A percentile compares a stretch with the other conserved stretches of the same genome.
Conservation (phyloP, 1,140 invertebrate genomes). For the Trachymyrmex septentrionalis region DNA sequence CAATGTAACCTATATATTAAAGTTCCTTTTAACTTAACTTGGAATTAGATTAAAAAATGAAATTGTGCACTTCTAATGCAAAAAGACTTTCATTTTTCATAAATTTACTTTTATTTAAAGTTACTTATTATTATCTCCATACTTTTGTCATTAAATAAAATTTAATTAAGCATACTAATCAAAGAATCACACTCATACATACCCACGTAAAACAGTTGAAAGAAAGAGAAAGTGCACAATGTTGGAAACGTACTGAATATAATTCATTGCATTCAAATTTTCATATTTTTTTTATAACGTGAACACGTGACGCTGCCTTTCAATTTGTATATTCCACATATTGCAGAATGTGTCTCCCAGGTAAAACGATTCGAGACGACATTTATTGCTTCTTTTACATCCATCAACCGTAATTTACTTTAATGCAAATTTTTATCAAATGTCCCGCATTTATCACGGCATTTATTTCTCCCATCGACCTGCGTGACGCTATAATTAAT, state of each 20-base stretch:
- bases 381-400: slow-evolving; percentile 8
- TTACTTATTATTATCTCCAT: background rate
- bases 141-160: background rate
- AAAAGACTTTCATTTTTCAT: background rate
- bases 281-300: background rate
- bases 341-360: background rate
- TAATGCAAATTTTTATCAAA: slow-evolving; percentile 44
- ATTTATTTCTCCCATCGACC: slow-evolving; percentile 35
- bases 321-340: background rate
- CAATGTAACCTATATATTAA: background rate
- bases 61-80: background rate
- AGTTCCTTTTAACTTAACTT: background rate
- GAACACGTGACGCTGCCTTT: background rate
- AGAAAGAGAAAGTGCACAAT: background rate
- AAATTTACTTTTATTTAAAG: background rate
- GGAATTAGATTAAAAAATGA: background rate
- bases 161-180: background rate
- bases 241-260: background rate
- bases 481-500: slow-evolving; percentile 45
- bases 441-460: background rate
- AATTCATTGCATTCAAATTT: background rate
- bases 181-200: background rate
- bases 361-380: background rate
- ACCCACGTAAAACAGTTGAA: background rate
- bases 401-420: slow-evolving; percentile 24